Base-by-base conservation (phyloP, 2,797 vertebrate genomes). In the Sebastes taczanowskii region DNA sequence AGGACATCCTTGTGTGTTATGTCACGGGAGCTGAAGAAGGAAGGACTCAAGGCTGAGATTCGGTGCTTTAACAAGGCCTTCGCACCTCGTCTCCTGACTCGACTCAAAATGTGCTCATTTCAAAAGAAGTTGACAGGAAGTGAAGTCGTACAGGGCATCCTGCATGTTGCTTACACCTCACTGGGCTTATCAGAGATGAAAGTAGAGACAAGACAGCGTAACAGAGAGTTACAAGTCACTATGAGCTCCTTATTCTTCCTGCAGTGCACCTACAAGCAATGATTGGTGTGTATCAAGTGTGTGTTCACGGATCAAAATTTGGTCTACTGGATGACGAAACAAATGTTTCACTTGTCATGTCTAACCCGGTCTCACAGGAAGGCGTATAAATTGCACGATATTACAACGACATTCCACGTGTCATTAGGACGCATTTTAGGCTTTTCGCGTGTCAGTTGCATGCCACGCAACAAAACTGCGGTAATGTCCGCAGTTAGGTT, bases 61-160 rank as follows among this genome's bases (percentile, higher is more conserved):
- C n/a, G 23, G 78, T 16, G 13, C 74, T 77, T 77, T 80, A 86
- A 90, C 85, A 84, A 87, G 83, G 78, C 22, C 84, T 71, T 72
- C 22, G 7, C 56, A 11, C 59, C 71, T 67, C n/a, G 46, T 79
- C 86, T 79, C 42, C 55, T 55, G 65, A 76, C 80, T 88, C 58
- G 9, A 53, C 74, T 82, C 81, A 55, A 78, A 52, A 75, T 52
- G 46, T 35, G 27, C 78, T 86, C 27, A 22, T 86, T 82, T 88
- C 63, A 67, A 81, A 81, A 38, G 69, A 32, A 59, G 53, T 65
- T 72, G 73, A 74, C 80, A 91, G 86, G 82, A 91, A 84, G 66
- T 62, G 25, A 70, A 71, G 74, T 71, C 85, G 86, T 87, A 56
- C 71, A 56, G 82, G 85, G 83, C 83, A 73, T 88, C 77, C 74